A percentile compares a stretch with the other conserved stretches of the same genome.
Evolutionary conservation across 2,113 vertebrate genomes (phyloP).

Genomic region (Capreolus pygargus): DNA sequence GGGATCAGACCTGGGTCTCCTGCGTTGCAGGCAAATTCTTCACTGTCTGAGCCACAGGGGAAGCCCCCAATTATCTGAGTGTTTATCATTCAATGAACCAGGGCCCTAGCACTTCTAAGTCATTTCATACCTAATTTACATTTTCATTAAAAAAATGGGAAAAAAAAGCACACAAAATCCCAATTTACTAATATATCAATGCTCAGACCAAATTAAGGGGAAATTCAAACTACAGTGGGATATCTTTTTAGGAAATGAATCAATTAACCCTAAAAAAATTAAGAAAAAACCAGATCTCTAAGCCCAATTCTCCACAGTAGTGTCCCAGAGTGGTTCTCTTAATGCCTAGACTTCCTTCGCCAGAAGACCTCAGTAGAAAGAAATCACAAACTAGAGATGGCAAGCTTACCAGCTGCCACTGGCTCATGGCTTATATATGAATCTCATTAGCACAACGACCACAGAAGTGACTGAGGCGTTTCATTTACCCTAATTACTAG

Average conservation of each 20-base stretch:
- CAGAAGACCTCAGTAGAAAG: neutral
- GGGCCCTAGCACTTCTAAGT: neutral
- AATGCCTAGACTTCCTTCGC: neutral
- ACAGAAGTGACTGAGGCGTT: neutral
- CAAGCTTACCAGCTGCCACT: neutral
- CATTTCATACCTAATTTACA: neutral
- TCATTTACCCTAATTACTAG: neutral
- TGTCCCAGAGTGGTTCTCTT: neutral
- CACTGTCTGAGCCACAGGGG: neutral
- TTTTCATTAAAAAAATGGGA: neutral
- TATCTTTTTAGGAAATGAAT: slow-evolving; percentile 7
- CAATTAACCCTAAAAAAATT: neutral
- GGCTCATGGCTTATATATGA: neutral
- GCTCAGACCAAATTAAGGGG: neutral
- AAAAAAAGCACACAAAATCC: neutral
- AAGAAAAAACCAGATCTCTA: neutral
- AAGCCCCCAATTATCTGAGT: neutral
- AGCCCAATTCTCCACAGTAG: neutral
- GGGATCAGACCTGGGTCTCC: neutral
- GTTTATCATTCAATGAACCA: neutral
- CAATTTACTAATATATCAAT: neutral
- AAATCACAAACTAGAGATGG: neutral
- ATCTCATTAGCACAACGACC: neutral
- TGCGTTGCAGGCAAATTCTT: neutral
- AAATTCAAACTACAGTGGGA: neutral